Percentiles rank a stretch among this genome's conserved stretches.
Evolutionary conservation across 2,113 vertebrate species (phyloP).

Genomic region (Oxyura jamaicensis): DNA sequence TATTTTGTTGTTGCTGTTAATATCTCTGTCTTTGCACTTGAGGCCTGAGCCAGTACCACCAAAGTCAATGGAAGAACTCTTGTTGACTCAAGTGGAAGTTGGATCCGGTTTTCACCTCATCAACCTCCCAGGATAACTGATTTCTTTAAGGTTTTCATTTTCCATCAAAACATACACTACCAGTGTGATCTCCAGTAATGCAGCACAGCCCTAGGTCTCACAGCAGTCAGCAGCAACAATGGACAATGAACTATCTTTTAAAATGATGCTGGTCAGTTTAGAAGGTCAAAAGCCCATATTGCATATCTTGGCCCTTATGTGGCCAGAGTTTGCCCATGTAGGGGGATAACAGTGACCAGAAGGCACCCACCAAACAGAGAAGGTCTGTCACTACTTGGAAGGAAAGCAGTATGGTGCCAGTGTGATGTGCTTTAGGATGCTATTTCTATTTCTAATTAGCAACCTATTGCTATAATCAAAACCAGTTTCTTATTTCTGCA

Average conservation of each 20-base stretch:
- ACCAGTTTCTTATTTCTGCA: not conserved
- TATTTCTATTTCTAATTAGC: not conserved
- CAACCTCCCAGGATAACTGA: not conserved
- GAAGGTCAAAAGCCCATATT: fast-evolving
- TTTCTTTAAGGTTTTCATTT: not conserved
- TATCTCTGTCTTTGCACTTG: not conserved
- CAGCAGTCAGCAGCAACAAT: not conserved
- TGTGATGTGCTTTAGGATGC: not conserved
- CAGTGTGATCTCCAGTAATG: not conserved
- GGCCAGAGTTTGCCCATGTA: too few species aligned
- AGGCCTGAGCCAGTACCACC: not conserved
- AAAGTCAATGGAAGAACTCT: not conserved
- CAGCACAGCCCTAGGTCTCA: not conserved
- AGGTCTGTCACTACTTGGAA: not conserved
- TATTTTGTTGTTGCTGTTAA: not conserved
- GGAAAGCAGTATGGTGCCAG: not conserved
- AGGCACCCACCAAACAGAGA: not conserved
- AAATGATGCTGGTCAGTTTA: not conserved
- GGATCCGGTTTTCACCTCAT: not conserved
- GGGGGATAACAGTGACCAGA: not conserved
- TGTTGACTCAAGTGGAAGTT: not conserved
- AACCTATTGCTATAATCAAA: not conserved
- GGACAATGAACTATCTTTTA: not conserved
- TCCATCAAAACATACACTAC: not conserved
- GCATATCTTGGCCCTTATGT: not conserved